These are phyloP conservation scores for Pyrochroa serraticornis DNA, from an alignment of 2,888 invertebrate species.

Conservation along the genomic window DNA sequence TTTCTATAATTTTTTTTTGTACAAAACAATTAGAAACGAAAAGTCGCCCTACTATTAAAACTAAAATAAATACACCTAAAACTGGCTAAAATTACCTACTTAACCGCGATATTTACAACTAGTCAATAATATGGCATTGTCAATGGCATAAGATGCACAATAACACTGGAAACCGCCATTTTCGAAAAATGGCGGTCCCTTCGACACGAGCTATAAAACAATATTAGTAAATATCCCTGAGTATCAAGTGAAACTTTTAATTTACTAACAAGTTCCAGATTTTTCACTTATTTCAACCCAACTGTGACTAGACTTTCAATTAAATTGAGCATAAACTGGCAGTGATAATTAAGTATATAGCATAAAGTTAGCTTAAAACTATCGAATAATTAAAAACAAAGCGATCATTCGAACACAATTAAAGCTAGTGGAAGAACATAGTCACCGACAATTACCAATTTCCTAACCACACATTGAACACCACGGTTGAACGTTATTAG, in stretches of 20 bases:
- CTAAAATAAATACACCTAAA: constrained; percentile 12
- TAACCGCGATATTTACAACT: constrained; percentile 22
- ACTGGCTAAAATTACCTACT: not conserved
- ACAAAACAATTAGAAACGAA: constrained; percentile 21
- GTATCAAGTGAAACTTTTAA: constrained; percentile 20
- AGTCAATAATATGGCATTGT: constrained; percentile 45
- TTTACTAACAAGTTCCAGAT: constrained; percentile 13
- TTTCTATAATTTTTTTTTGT: constrained; percentile 33
- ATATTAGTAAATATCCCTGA: constrained; percentile 19
- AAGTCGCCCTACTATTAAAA: constrained; percentile 4
- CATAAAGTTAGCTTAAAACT: constrained; percentile 5
- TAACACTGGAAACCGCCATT: not conserved
- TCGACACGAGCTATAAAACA: constrained; percentile 10
- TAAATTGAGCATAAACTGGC: constrained; percentile 27
- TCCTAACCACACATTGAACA: not conserved
- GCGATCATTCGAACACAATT: constrained; percentile 5
- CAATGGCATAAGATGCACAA: constrained; percentile 38
- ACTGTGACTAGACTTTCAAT: constrained; percentile 25
- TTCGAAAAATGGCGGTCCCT: constrained; percentile 1
- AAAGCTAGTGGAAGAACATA: not conserved
- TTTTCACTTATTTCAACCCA: constrained; percentile 7
- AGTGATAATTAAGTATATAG: constrained; percentile 19
- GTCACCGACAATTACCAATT: too few relatives aligned
- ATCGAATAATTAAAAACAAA: constrained; percentile 1
- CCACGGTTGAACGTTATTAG: not conserved